Evolutionary conservation across 2,888 invertebrate species (phyloP), one percentile per base, ranked within the genome.

Genomic region (Exocentrus adspersus): DNA sequence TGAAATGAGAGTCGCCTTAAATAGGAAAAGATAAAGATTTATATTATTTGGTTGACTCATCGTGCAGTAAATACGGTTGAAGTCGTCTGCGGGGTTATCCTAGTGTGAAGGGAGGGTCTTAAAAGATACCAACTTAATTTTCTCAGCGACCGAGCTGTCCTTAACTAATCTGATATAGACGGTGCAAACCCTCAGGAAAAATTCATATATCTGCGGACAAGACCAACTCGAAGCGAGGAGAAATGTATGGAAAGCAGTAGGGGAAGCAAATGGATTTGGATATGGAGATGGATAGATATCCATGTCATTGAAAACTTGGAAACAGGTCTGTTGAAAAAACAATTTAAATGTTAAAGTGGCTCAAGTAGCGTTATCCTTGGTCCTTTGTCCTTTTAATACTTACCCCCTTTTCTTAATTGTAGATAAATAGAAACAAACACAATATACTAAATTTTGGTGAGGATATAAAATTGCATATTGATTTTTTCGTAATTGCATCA

Each of bases 71-170:
- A 73, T 74, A 72, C 70, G 71, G 72, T 72, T 65, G 68, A 64
- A 70, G 73, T 68, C 62, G 72, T 68, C 70, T 63, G n/a, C n/a
- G 54, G 64, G 58, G 69, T 32, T 45, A 57, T 46, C 63, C 60
- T 72, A 69, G 67, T 67, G 70, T 52, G 20, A 52, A 72, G 70
- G 72, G 70, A 68, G 70, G 64, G 73, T 65, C 75, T 76, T 72
- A 72, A 74, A 73, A 77, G 76, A 77, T 77, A 77, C 72, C 73
- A 75, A 78, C 77, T 79, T 77, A 77, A 78, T 78, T 79, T 77
- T 79, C 77, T 74, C 68, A 72, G 69, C 76, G 75, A 76, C 76
- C 73, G 77, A 75, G 66, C 73, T 72, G 72, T 71, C 72, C 69
- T 68, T 68, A 69, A 71, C 72, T 77, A 76, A 77, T 78, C 78